Percentiles rank a stretch among this genome's conserved stretches.
phyloP scores from a whole-genome alignment of 2,113 vertebrate species.

The Pseudorasbora parva region DNA sequence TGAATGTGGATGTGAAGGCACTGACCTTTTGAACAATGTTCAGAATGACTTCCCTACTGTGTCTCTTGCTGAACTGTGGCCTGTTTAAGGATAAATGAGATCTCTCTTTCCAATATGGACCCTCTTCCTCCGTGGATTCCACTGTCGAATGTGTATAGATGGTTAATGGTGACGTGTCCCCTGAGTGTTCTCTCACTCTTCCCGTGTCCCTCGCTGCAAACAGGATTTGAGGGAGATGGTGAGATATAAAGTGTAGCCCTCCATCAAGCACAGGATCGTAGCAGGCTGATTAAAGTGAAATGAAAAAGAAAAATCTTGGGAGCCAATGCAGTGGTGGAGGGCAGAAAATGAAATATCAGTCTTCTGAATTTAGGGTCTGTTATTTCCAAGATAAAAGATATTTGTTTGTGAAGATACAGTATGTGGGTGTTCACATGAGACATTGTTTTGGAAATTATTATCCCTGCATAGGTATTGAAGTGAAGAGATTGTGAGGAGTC shows the following conservation, averaged over 20 bases:
- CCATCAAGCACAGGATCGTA: conserved; percentile 32
- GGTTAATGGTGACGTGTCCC: conserved; percentile 19
- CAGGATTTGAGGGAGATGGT: conserved; percentile 35
- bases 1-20: conserved; percentile 51
- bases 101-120: conserved; percentile 9
- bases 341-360: background rate
- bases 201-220: background rate
- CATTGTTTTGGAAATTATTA: background rate
- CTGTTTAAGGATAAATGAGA: conserved; percentile 26
- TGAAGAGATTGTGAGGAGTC: background rate
- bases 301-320: conserved; percentile 47
- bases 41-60: background rate
- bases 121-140: conserved; percentile 9
- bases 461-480: background rate
- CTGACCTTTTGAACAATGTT: conserved; percentile 37
- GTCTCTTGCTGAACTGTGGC: background rate
- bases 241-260: conserved; percentile 33
- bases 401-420: background rate
- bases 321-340: background rate
- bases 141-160: conserved; percentile 25
- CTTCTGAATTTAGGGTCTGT: conserved; percentile 46
- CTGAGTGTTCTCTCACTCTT: conserved; percentile 29
- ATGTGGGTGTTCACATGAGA: background rate
- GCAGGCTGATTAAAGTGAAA: conserved; percentile 50
- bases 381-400: conserved; percentile 15